phyloP scores from a whole-genome alignment of 2,113 vertebrate genomes.

The Manacus vitellinus region DNA sequence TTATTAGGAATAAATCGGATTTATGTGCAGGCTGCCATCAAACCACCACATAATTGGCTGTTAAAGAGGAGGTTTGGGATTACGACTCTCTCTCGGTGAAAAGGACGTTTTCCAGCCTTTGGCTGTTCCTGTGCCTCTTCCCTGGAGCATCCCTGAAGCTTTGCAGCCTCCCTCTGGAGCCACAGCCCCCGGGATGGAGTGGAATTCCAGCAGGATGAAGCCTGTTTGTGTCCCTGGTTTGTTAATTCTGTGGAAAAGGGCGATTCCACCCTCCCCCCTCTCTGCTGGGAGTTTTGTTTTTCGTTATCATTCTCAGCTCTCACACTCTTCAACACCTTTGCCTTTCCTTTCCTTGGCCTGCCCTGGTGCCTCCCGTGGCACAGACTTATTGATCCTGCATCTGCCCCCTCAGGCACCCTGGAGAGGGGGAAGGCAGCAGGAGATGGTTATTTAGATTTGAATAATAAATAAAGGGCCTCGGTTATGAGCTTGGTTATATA shows the following conservation, averaged over 20 bases:
- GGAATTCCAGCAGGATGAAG: not conserved
- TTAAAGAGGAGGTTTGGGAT: not conserved
- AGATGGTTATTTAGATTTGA: not conserved
- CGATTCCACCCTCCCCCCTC: not conserved
- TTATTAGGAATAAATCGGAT: not conserved
- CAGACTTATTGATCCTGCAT: not conserved
- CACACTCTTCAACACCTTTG: not conserved
- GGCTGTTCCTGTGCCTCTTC: not conserved
- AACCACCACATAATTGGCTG: not conserved
- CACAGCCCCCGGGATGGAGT: not conserved
- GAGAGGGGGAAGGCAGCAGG: not conserved
- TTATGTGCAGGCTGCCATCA: not conserved
- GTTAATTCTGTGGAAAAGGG: not conserved
- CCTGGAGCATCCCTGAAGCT: not conserved
- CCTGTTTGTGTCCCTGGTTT: rapidly evolving
- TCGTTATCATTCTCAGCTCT: not conserved
- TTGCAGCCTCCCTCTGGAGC: not conserved
- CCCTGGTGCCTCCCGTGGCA: not conserved
- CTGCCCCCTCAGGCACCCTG: not conserved
- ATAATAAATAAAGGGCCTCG: not conserved
- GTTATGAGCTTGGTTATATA: not conserved
- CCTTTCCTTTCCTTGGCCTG: not conserved
- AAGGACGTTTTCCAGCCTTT: not conserved
- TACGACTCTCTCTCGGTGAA: not conserved
- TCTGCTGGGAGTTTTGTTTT: not conserved